Evolutionary conservation across 2,113 vertebrate species (phyloP).

Genomic region (Sinocyclocheilus rhinocerous): DNA sequence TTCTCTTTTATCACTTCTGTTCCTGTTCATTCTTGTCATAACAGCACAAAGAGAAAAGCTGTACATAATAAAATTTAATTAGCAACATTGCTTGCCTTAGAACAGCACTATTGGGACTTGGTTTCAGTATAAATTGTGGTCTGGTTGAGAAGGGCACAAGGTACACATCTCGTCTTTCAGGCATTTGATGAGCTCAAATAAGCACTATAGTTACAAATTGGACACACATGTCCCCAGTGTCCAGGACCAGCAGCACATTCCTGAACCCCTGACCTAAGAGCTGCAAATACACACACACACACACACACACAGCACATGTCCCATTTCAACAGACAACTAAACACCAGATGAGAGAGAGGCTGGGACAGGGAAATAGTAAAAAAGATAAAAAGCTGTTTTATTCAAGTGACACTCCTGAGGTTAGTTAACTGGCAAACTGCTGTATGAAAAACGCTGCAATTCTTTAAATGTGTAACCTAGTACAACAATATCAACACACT

Average conservation of each 20-base stretch:
- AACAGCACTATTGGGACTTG: background rate
- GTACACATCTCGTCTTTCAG: conserved; percentile 21
- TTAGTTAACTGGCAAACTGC: conserved; percentile 2
- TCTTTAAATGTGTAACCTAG: conserved; percentile 12
- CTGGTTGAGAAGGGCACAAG: conserved; percentile 5
- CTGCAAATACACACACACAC: conserved; percentile 39
- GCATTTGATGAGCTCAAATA: conserved; percentile 25
- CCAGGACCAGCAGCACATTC: conserved; percentile 15
- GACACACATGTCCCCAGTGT: conserved; percentile 15
- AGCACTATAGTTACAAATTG: conserved; percentile 14
- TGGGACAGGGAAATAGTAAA: conserved; percentile 24
- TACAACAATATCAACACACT: background rate
- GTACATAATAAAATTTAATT: background rate
- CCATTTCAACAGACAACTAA: conserved; percentile 45
- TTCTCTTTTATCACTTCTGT: background rate
- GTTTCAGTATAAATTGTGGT: conserved; percentile 5
- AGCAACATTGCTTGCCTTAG: background rate
- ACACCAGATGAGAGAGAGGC: conserved; percentile 30
- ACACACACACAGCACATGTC: conserved; percentile 33
- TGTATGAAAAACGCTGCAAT: conserved; percentile 4
- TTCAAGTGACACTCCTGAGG: conserved; percentile 34
- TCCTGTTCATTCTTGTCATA: background rate
- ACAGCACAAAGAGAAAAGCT: background rate
- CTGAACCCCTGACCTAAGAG: conserved; percentile 40
- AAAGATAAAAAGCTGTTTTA: conserved; percentile 45